Percentiles rank a stretch among this genome's conserved stretches.
Conservation (phyloP, 1,140 invertebrate genomes). For the Monomorium pharaonis region DNA sequence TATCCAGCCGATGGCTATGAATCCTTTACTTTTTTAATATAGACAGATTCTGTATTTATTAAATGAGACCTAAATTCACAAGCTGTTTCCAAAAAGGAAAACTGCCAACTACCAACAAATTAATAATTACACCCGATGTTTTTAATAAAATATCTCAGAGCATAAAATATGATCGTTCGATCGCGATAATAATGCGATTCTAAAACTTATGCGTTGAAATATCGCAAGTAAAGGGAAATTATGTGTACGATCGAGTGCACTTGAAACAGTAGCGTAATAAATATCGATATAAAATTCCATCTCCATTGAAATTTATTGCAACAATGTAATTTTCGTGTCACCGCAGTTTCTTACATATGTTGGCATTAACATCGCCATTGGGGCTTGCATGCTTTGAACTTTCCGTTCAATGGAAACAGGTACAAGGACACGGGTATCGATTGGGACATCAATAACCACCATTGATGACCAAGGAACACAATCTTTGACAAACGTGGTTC, state of each 20-base stretch:
- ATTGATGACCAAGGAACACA: neutral
- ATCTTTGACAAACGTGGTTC: neutral
- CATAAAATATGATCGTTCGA: neutral
- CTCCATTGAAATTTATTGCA: constrained; percentile 1
- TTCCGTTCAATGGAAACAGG: constrained; percentile 4
- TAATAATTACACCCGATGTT: neutral
- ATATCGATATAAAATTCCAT: constrained; percentile 25
- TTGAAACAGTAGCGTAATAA: neutral
- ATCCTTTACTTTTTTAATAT: neutral
- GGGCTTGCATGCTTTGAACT: constrained; percentile 13
- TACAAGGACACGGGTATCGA: constrained; percentile 14
- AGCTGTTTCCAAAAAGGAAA: neutral
- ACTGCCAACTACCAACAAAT: neutral
- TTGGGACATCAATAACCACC: neutral
- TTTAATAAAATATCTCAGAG: neutral
- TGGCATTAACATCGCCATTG: neutral
- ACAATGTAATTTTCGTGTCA: constrained; percentile 19
- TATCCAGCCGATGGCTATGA: neutral
- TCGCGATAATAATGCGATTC: neutral
- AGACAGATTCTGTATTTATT: neutral
- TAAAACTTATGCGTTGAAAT: neutral
- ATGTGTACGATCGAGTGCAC: neutral
- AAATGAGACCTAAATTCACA: neutral
- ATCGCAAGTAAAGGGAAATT: neutral
- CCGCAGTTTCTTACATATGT: neutral